Evolutionary conservation across 2,113 vertebrate species (phyloP).

Genomic region (Sinocyclocheilus maitianheensis): DNA sequence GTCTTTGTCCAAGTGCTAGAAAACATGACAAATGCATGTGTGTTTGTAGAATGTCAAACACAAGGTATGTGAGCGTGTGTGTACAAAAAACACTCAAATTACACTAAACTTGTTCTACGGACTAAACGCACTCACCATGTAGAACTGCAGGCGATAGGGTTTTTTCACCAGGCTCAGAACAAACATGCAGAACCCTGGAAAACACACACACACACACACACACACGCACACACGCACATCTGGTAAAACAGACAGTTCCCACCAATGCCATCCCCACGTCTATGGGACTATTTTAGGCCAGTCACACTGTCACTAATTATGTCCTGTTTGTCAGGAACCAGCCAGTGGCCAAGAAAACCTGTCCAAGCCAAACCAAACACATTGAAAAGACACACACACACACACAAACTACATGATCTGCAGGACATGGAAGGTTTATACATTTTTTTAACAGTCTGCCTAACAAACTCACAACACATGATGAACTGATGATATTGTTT

Average conservation of each 20-base stretch:
- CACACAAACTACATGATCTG: neutral
- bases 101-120: neutral
- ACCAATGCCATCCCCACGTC: conserved; percentile 20
- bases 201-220: conserved; percentile 37
- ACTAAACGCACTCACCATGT: conserved; percentile 86
- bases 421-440: conserved; percentile 5
- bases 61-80: neutral
- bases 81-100: neutral
- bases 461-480: neutral
- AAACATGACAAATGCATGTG: neutral
- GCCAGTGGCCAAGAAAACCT: neutral
- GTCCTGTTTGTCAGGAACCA: neutral
- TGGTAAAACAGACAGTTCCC: conserved; percentile 27
- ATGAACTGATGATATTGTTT: too few relatives aligned
- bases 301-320: conserved; percentile 25
- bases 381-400: neutral
- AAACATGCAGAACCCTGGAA: conserved; percentile 96
- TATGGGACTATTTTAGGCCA: conserved; percentile 29
- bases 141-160: conserved; percentile 97
- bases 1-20: neutral
- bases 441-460: neutral
- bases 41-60: neutral
- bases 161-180: conserved; percentile 98
- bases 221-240: conserved; percentile 33
- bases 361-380: neutral